A percentile compares a stretch with the other conserved stretches of the same genome.
Conservation (phyloP, 2,113 vertebrate genomes). For the Spermophilus dauricus region DNA sequence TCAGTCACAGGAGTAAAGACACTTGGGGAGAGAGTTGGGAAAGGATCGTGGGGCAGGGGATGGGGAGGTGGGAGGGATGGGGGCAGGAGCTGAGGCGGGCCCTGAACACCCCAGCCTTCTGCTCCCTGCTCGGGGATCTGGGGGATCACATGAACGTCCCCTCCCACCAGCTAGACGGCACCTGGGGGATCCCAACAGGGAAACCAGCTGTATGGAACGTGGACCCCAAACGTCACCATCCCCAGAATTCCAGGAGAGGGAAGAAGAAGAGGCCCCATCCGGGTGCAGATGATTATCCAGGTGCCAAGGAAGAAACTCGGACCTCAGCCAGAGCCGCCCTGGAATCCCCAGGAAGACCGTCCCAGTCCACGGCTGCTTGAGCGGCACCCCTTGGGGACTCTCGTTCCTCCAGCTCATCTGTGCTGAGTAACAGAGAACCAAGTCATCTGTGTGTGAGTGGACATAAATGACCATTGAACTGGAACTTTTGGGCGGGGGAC, state of each 20-base stretch:
- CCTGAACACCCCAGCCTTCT: not conserved
- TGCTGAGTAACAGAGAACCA: not conserved
- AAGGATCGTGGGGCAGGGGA: too few relatives aligned
- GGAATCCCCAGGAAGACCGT: not conserved
- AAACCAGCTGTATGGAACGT: not conserved
- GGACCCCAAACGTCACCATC: not conserved
- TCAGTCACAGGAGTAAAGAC: not conserved
- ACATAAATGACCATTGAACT: not conserved
- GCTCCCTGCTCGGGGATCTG: not conserved
- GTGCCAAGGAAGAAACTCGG: not conserved
- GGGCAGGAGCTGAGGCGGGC: not conserved
- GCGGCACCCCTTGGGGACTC: not conserved
- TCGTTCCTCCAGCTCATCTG: not conserved
- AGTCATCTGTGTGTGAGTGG: not conserved
- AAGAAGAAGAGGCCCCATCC: not conserved
- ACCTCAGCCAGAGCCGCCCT: not conserved
- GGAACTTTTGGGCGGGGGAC: not conserved
- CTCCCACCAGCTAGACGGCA: not conserved
- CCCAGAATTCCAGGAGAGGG: not conserved
- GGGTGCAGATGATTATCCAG: not conserved
- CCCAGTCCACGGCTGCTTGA: not conserved
- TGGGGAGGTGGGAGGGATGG: too few relatives aligned
- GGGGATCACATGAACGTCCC: not conserved
- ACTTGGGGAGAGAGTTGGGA: not conserved
- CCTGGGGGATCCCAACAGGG: too few relatives aligned